Conservation (phyloP, 35 echinoderm and acorn worm species). For the Holothuria glaberrima region DNA sequence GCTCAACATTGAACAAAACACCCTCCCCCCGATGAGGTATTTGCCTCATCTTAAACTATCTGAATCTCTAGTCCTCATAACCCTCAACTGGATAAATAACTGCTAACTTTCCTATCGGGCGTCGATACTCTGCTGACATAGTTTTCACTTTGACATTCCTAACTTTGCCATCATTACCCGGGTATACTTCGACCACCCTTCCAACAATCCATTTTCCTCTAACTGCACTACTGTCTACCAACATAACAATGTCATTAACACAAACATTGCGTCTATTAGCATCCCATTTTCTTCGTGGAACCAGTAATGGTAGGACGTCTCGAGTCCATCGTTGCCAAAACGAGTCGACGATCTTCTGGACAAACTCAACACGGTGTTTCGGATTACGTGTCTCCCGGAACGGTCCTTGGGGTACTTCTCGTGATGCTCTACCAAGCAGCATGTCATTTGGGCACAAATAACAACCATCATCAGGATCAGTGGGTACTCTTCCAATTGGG, state of each 20-base stretch:
- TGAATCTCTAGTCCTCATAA: slow-evolving; percentile 53
- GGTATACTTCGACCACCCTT: slow-evolving; percentile 62
- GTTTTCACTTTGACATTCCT: slow-evolving; percentile 77
- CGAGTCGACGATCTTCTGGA: slow-evolving; percentile 69
- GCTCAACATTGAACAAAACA: no score
- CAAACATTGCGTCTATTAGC: slow-evolving; percentile 52
- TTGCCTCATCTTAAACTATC: neutral
- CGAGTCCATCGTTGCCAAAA: slow-evolving; percentile 64
- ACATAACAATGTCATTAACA: slow-evolving; percentile 65
- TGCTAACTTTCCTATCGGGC: slow-evolving; percentile 65
- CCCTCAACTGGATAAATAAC: slow-evolving; percentile 80
- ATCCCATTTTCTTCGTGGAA: slow-evolving; percentile 61
- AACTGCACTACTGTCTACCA: slow-evolving; percentile 52
- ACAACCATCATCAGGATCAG: slow-evolving; percentile 61
- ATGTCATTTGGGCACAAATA: slow-evolving; percentile 75
- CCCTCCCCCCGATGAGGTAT: no score
- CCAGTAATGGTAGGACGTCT: slow-evolving; percentile 53
- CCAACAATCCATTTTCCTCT: slow-evolving; percentile 62
- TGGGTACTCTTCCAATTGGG: slow-evolving; percentile 60
- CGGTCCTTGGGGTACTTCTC: slow-evolving; percentile 58
- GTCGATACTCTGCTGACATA: slow-evolving; percentile 20
- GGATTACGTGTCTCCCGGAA: slow-evolving; percentile 63
- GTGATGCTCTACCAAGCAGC: slow-evolving; percentile 57
- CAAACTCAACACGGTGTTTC: slow-evolving; percentile 66
- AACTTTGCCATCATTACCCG: slow-evolving; percentile 64